These are phyloP conservation scores for Rhyzopertha dominica DNA, from an alignment of 1,140 invertebrate genomes.

Conservation along the genomic window DNA sequence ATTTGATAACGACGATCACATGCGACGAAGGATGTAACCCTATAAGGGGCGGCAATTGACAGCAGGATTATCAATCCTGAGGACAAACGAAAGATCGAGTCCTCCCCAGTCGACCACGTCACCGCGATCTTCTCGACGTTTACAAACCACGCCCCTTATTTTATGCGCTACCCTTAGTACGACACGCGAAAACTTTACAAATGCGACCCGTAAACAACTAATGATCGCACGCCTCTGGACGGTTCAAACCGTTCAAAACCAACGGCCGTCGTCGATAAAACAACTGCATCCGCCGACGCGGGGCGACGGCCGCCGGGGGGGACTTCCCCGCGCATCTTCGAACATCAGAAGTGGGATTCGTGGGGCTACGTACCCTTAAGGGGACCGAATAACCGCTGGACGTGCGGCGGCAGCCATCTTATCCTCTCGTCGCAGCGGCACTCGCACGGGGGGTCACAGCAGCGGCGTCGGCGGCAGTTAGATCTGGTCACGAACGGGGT, in stretches of 20 bases:
- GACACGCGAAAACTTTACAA: constrained; percentile 21
- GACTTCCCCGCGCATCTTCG: not conserved
- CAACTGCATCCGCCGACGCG: not conserved
- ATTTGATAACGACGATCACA: no score
- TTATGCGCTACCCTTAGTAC: constrained; percentile 11
- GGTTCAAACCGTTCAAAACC: not conserved
- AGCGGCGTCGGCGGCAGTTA: constrained; percentile 17
- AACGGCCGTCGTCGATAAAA: not conserved
- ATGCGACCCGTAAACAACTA: constrained; percentile 14
- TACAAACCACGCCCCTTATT: constrained; percentile 32
- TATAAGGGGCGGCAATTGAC: no score
- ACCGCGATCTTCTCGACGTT: no score
- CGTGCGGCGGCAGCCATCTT: constrained; percentile 34
- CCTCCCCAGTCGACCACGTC: no score
- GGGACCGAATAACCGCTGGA: constrained; percentile 12
- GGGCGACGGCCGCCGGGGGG: not conserved
- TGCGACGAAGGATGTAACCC: no score
- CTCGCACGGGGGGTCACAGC: constrained; percentile 12
- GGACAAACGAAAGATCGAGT: no score
- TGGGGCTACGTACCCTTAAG: constrained; percentile 34
- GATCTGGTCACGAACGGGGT: constrained; percentile 27
- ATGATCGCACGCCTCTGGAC: not conserved
- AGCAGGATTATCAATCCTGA: no score
- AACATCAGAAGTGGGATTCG: not conserved
- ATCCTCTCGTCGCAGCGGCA: constrained; percentile 25